These are phyloP conservation scores for Stenodera caucasica DNA, from an alignment of 2,888 invertebrate genomes.

Conservation along the genomic window DNA sequence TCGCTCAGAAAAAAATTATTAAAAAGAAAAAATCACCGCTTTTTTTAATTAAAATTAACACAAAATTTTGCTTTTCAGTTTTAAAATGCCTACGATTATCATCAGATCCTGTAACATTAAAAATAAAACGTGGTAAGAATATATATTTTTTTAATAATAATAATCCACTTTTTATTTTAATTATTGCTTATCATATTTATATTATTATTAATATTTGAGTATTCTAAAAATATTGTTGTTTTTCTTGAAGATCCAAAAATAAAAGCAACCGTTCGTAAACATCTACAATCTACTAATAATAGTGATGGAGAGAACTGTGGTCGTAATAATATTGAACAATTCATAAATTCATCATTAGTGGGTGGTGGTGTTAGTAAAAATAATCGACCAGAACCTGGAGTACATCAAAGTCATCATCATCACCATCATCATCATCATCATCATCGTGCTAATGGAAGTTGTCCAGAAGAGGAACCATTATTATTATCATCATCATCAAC, in stretches of 20 bases:
- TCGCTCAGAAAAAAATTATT: constrained; percentile 8
- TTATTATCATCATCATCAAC: too few species aligned
- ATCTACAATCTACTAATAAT: constrained; percentile 62
- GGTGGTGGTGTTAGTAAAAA: constrained; percentile 31
- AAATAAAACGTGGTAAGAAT: constrained; percentile 85
- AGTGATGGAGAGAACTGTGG: constrained; percentile 30
- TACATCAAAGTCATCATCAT: constrained; percentile 52
- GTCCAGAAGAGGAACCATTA: constrained; percentile 57
- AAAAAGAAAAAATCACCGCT: constrained; percentile 8
- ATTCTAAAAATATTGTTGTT: constrained; percentile 9
- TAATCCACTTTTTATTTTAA: background rate
- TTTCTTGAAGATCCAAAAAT: constrained; percentile 75
- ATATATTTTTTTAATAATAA: constrained; percentile 16
- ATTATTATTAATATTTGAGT: background rate
- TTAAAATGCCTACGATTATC: constrained; percentile 92
- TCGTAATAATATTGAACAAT: constrained; percentile 17
- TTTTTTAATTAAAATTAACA: constrained; percentile 33
- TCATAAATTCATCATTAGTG: constrained; percentile 19
- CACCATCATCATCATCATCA: constrained; percentile 46
- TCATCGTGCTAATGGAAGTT: constrained; percentile 59
- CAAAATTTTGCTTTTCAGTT: constrained; percentile 64
- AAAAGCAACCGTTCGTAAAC: constrained; percentile 76
- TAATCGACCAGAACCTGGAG: constrained; percentile 52
- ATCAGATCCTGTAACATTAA: constrained; percentile 86
- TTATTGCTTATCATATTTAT: background rate